These are phyloP conservation scores for Chlorocebus sabaeus DNA, from an alignment of 2,113 vertebrate species.

Conservation along the genomic window DNA sequence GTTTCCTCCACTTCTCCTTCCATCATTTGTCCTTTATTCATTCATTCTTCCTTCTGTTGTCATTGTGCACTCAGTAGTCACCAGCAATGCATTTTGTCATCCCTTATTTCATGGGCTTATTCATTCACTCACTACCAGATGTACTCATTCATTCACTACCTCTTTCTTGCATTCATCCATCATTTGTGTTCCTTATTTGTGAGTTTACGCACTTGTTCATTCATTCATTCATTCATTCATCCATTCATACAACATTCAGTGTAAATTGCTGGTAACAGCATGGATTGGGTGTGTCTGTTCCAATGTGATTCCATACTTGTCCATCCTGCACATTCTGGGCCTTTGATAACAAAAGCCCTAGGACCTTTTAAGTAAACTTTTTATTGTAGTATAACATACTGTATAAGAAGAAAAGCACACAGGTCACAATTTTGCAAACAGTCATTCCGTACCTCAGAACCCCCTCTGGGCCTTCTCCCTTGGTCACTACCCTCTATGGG, in stretches of 20 bases:
- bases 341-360: background rate
- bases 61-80: accelerated
- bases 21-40: background rate
- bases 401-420: background rate
- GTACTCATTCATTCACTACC: accelerated
- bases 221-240: background rate
- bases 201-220: background rate
- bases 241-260: background rate
- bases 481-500: background rate
- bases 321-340: background rate
- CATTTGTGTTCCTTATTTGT: background rate
- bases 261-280: background rate
- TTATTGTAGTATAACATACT: background rate
- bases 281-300: background rate
- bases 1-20: background rate
- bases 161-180: accelerated
- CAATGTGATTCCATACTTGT: accelerated
- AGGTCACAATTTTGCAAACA: background rate
- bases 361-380: background rate
- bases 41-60: accelerated
- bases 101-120: background rate
- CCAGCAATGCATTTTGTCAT: background rate
- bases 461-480: background rate
- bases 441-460: accelerated
- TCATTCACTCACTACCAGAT: background rate